Percentiles rank a stretch among this genome's conserved stretches.
Conservation (phyloP, 1,140 invertebrate species). For the Bombus impatiens region DNA sequence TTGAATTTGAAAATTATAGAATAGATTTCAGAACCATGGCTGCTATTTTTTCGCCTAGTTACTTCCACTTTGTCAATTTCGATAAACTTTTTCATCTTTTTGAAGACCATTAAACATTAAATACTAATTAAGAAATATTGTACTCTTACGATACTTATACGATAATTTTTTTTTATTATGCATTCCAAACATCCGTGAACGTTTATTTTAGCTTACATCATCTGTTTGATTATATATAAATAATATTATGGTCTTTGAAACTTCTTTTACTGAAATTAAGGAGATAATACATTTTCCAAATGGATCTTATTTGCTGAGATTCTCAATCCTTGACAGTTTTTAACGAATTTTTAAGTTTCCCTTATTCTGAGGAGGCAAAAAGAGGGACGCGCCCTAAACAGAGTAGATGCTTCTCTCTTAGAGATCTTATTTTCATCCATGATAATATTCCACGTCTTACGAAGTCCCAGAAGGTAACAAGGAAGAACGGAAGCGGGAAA, state of each 20-base stretch:
- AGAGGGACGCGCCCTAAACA: not conserved
- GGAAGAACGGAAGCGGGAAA: not conserved
- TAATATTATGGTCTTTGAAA: not conserved
- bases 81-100: no score
- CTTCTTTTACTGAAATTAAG: not conserved
- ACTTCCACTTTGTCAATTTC: no score
- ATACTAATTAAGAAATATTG: no score
- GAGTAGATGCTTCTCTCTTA: not conserved
- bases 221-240: no score
- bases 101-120: no score
- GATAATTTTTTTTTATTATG: no score
- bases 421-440: conserved; percentile 20
- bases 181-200: not conserved
- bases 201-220: not conserved
- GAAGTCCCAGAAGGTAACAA: conserved; percentile 12
- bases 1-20: no score
- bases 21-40: no score
- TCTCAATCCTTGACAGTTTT: not conserved
- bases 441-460: conserved; percentile 28
- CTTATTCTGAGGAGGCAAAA: not conserved
- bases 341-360: not conserved
- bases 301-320: not conserved
- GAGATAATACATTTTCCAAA: not conserved
- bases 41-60: no score
- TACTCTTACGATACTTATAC: no score